Evolutionary conservation across 2,113 vertebrate species (phyloP).

Genomic region (Delphinapterus leucas): DNA sequence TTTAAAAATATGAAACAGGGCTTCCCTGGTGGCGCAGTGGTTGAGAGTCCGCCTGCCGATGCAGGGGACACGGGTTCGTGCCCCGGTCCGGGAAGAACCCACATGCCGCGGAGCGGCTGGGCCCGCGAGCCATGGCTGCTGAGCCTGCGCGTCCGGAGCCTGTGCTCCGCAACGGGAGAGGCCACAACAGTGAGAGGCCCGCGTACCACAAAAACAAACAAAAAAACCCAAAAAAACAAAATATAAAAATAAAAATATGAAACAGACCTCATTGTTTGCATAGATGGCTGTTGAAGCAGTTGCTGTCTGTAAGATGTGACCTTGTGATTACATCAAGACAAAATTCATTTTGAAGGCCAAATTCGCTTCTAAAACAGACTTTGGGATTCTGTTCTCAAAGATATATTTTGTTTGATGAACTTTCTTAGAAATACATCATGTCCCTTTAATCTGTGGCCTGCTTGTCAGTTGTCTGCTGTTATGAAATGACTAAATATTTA

Average conservation of each 20-base stretch:
- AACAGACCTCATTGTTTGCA: neutral
- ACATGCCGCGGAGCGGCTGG: no score
- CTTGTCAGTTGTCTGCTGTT: constrained; percentile 22
- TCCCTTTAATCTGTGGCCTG: constrained; percentile 51
- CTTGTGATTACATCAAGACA: neutral
- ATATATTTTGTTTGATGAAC: constrained; percentile 16
- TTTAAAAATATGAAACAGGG: neutral
- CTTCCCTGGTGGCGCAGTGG: no score
- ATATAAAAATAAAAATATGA: neutral
- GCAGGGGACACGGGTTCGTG: no score
- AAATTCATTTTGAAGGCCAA: neutral
- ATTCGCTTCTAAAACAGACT: neutral
- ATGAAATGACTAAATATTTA: constrained; percentile 38
- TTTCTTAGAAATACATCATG: neutral
- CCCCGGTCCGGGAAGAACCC: no score
- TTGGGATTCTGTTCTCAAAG: neutral
- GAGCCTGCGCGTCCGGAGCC: no score
- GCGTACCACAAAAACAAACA: no score
- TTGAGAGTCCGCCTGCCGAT: no score
- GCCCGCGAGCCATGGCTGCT: no score
- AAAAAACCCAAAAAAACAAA: no score
- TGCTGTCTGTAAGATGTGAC: neutral
- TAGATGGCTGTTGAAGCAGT: neutral
- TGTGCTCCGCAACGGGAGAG: no score
- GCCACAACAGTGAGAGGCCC: no score